These are phyloP conservation scores for Ormyrus labotus DNA, from an alignment of 2,888 invertebrate genomes.

Conservation along the genomic window DNA sequence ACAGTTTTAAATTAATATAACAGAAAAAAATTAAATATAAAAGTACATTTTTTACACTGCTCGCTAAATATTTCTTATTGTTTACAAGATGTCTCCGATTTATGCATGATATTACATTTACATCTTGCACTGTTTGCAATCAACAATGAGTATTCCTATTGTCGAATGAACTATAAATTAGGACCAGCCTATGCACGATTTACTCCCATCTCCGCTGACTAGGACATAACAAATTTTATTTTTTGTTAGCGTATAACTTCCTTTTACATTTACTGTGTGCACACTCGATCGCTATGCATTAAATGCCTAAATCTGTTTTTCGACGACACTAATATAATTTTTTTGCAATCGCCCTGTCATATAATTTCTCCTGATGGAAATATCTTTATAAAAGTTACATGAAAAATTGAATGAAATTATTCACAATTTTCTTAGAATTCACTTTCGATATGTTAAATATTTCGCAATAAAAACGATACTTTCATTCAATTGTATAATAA, in stretches of 20 bases:
- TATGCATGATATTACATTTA: constrained; percentile 13
- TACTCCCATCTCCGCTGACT: constrained; percentile 51
- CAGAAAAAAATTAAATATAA: constrained; percentile 10
- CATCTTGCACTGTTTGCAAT: constrained; percentile 30
- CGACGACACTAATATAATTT: constrained; percentile 56
- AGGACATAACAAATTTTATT: constrained; percentile 52
- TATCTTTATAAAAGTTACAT: constrained; percentile 21
- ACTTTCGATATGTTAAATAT: too few relatives aligned
- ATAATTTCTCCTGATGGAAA: constrained; percentile 30
- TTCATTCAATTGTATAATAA: constrained; percentile 4
- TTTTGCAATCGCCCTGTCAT: constrained; percentile 1
- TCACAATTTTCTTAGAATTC: too few relatives aligned
- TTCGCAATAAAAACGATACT: too few relatives aligned
- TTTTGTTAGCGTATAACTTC: constrained; percentile 16
- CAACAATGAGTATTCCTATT: constrained; percentile 57
- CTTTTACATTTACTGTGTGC: constrained; percentile 33
- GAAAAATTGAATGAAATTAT: constrained; percentile 9
- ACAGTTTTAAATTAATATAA: background rate
- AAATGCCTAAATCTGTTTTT: constrained; percentile 52
- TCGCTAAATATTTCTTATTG: constrained; percentile 43
- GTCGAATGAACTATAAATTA: constrained; percentile 63
- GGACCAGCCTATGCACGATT: constrained; percentile 65
- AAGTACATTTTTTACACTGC: constrained; percentile 37
- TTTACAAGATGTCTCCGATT: constrained; percentile 12
- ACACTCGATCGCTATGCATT: constrained; percentile 56